Percentiles rank a stretch among this genome's conserved stretches.
Conservation (phyloP, 2,113 vertebrate genomes). For the Columbina picui region DNA sequence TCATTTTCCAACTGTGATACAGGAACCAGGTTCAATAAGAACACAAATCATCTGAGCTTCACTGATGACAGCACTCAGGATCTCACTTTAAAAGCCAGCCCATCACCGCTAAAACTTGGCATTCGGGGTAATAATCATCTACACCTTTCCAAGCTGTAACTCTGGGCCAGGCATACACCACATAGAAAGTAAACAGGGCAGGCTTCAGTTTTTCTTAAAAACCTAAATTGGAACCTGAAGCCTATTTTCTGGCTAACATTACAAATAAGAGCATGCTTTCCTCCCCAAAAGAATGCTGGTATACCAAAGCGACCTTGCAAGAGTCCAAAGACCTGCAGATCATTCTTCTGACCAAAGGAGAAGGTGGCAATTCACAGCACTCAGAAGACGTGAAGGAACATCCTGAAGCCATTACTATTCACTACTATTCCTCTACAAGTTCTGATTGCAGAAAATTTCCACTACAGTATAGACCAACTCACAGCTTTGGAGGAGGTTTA, state of each 20-base stretch:
- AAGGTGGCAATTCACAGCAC: background rate
- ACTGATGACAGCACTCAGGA: background rate
- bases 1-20: background rate
- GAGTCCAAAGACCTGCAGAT: conserved; percentile 14
- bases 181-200: background rate
- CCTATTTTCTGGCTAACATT: background rate
- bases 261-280: background rate
- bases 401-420: conserved; percentile 13
- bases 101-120: background rate
- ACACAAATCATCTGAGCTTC: background rate
- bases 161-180: background rate
- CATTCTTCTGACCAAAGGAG: conserved; percentile 8
- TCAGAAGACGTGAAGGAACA: background rate
- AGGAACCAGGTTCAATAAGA: background rate
- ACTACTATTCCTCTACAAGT: background rate
- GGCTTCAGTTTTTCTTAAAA: conserved; percentile 14
- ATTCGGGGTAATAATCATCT: background rate
- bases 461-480: background rate
- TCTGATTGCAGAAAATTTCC: background rate
- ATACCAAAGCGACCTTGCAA: background rate
- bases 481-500: background rate
- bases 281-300: background rate
- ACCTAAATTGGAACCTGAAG: background rate
- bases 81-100: background rate
- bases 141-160: background rate